These are phyloP conservation scores for Lepisosteus oculatus DNA, from an alignment of 2,113 vertebrate genomes.

Conservation along the genomic window DNA sequence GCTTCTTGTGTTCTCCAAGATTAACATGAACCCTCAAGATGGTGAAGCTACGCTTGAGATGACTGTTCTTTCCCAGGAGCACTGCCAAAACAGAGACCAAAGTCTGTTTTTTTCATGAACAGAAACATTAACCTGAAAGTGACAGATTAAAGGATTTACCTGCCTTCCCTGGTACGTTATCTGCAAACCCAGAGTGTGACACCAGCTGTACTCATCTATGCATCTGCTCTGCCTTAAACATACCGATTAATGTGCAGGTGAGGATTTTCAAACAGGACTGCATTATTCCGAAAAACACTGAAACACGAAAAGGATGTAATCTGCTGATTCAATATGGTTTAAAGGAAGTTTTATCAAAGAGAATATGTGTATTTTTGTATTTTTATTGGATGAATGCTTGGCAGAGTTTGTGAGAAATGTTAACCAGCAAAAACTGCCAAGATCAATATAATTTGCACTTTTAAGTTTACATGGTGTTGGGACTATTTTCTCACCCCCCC, in stretches of 20 bases:
- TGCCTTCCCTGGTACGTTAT: too few relatives aligned
- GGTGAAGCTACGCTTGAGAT: not conserved
- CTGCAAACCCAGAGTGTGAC: too few relatives aligned
- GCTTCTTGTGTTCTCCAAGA: not conserved
- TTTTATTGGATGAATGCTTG: not conserved
- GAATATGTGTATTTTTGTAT: not conserved
- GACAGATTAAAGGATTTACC: too few relatives aligned
- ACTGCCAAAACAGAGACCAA: too few relatives aligned
- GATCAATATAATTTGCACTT: not conserved
- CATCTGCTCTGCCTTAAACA: not conserved
- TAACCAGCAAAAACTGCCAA: not conserved
- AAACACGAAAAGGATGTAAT: not conserved
- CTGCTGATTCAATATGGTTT: not conserved
- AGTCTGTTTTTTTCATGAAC: too few relatives aligned
- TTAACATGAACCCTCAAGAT: not conserved
- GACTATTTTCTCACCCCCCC: not conserved
- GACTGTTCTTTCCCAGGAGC: too few relatives aligned
- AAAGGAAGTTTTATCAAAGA: not conserved
- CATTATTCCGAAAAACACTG: not conserved
- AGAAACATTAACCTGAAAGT: too few relatives aligned
- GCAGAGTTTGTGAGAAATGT: not conserved
- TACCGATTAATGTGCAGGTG: not conserved
- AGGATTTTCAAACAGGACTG: not conserved
- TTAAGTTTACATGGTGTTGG: not conserved
- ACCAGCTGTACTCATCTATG: too few relatives aligned